phyloP scores from a whole-genome alignment of 2,888 invertebrate species.

The Dastarcus helophoroides region DNA sequence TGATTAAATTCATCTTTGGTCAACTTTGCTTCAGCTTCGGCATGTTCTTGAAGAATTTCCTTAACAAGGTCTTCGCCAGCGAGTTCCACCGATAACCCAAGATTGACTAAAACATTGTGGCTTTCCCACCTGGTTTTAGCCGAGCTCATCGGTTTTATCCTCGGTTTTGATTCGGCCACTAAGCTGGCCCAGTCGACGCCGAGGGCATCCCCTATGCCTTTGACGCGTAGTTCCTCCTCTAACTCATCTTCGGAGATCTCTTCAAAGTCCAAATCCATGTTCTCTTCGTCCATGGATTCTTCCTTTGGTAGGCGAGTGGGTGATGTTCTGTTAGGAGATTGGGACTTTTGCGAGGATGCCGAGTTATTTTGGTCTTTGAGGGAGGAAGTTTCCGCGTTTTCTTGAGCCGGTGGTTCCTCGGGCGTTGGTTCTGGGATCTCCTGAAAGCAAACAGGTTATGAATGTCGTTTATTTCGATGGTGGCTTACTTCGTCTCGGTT shows the following conservation, averaged over 20 bases:
- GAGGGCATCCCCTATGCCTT: slow-evolving; percentile 77
- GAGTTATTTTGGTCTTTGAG: slow-evolving; percentile 24
- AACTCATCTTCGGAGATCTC: slow-evolving; percentile 85
- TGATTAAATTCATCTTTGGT: too few relatives aligned
- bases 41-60: slow-evolving; percentile 34
- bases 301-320: slow-evolving; percentile 28
- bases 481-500: slow-evolving; percentile 58
- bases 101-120: slow-evolving; percentile 63
- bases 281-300: slow-evolving; percentile 56
- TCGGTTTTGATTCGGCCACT: slow-evolving; percentile 62
- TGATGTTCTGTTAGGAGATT: slow-evolving; percentile 22
- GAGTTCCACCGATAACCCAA: slow-evolving; percentile 69
- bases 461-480: neutral
- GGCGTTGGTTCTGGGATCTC: slow-evolving; percentile 20
- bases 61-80: slow-evolving; percentile 56
- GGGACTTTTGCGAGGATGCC: slow-evolving; percentile 24
- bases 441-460: slow-evolving; percentile 11
- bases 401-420: slow-evolving; percentile 21
- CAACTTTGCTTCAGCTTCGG: slow-evolving; percentile 25
- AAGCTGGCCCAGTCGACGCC: slow-evolving; percentile 94
- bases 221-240: slow-evolving; percentile 65
- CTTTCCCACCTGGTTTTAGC: slow-evolving; percentile 72
- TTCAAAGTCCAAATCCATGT: slow-evolving; percentile 71
- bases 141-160: slow-evolving; percentile 39
- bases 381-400: slow-evolving; percentile 22